Evolutionary conservation across 2,113 vertebrate genomes (phyloP), one percentile per base, ranked within the genome.

Genomic region (Phainopepla nitens): DNA sequence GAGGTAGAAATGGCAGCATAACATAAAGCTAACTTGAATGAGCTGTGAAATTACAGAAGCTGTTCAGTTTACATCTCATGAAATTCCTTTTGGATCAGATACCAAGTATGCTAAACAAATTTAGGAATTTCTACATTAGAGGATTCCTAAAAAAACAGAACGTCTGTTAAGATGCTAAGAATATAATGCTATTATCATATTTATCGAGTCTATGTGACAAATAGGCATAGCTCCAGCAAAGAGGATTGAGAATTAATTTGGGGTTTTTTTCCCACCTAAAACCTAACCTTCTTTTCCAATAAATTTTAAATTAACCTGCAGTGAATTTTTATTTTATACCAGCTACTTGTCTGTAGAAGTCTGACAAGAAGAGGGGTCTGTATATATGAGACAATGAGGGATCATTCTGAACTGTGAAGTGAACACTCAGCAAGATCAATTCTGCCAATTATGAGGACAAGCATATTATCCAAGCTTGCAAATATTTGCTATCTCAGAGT

Each of bases 251-350:
- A 96, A 89, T 66, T 60, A 80, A 84, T 69, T n/a, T 20, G 9
- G 23, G 1, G 0, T 0, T 31, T 10, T 91, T 91, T 81, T 10
- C 28, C 28, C 65, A 82, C 31, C 36, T 91, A 70, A 94, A 93
- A 89, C 25, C 56, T 95, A 6, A 7, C 39, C 50, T 94, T 87
- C 44, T 89, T 88, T 95, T 85, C 50, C 92, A 93, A 90, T 76
- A 82, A 79, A 94, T 94, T 92, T 92, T 84, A 95, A 96, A 96
- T 93, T 94, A 96, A 85, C 82, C 35, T 65, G 50, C 51, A 73
- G 69, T 45, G 69, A 95, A 83, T 92, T 77, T 61, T 25, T 95
- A 53, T 92, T 95, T 96, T 88, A 15, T 88, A 62, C 71, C 82
- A 93, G 51, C n/a, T 80, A 54, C 27, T 91, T 0, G 0, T 51